Conservation (phyloP, 2,888 invertebrate genomes). For the Apeira syringaria region DNA sequence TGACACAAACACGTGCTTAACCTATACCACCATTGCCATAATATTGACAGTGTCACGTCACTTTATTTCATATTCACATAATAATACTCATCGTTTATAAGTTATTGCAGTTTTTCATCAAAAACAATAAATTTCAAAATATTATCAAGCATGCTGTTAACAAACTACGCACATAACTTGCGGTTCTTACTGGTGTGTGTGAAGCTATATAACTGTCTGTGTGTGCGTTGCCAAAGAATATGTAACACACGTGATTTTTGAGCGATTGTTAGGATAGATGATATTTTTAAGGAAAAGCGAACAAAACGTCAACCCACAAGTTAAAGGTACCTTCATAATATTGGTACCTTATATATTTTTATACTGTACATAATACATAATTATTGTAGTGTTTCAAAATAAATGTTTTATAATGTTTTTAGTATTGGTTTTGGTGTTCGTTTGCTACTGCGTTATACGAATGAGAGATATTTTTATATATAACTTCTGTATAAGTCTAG, state of each 20-base stretch:
- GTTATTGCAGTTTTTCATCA: slow-evolving; percentile 13
- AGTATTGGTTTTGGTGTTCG: too few species aligned
- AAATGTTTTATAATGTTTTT: too few species aligned
- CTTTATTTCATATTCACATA: neutral
- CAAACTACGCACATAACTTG: slow-evolving; percentile 56
- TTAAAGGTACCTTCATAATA: too few species aligned
- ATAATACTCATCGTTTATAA: slow-evolving; percentile 5
- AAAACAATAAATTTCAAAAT: slow-evolving; percentile 13
- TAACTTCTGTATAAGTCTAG: too few species aligned
- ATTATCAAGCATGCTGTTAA: slow-evolving; percentile 19
- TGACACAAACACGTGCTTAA: slow-evolving; percentile 3
- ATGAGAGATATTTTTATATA: too few species aligned
- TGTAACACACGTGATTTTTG: slow-evolving; percentile 20
- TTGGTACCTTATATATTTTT: too few species aligned
- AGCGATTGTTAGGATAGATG: slow-evolving; percentile 6
- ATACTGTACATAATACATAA: too few species aligned
- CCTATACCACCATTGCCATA: slow-evolving; percentile 1
- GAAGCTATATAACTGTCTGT: slow-evolving; percentile 32
- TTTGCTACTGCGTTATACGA: too few species aligned
- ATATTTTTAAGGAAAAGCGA: slow-evolving; percentile 8
- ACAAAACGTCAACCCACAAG: too few species aligned
- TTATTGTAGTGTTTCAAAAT: too few species aligned
- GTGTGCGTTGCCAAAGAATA: slow-evolving; percentile 47
- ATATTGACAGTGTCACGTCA: slow-evolving; percentile 3
- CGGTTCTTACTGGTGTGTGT: slow-evolving; percentile 15